Percentiles rank a stretch among this genome's conserved stretches.
phyloP scores from a whole-genome alignment of 2,113 vertebrate genomes.

The Ellobius talpinus region DNA sequence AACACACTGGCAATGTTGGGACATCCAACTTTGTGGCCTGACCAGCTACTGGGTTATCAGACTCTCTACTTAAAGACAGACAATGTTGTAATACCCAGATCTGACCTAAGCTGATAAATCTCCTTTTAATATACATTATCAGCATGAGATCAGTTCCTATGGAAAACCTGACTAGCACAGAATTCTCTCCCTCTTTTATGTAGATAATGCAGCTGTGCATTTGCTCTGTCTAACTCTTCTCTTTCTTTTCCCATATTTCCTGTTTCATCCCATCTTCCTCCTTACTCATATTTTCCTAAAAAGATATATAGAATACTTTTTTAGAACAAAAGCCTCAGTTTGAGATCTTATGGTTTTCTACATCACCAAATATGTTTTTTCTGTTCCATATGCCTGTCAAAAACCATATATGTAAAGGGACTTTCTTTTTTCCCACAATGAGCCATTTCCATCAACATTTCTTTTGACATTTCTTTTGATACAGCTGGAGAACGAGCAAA shows the following conservation, averaged over 20 bases:
- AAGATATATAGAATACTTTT: not conserved
- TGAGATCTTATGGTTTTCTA: conserved; percentile 6
- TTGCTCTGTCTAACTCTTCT: not conserved
- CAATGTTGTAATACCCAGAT: not conserved
- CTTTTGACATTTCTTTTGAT: conserved; percentile 23
- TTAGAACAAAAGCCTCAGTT: not conserved
- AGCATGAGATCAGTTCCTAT: not conserved
- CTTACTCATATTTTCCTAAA: not conserved
- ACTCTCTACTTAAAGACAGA: not conserved
- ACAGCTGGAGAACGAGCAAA: conserved; percentile 68
- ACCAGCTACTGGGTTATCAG: not conserved
- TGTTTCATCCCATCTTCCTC: not conserved
- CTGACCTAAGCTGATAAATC: not conserved
- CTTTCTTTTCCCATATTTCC: not conserved
- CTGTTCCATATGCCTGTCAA: not conserved
- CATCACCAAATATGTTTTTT: not conserved
- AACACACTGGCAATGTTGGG: not conserved
- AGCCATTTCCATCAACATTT: conserved; percentile 20
- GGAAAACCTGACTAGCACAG: not conserved
- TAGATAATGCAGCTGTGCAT: not conserved
- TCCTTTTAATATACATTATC: not conserved
- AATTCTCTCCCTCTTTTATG: not conserved
- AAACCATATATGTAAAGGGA: not conserved
- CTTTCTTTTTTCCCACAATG: not conserved
- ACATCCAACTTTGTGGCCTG: not conserved